Percentiles rank a stretch among this genome's conserved stretches.
These are phyloP conservation scores for Apocheima hispidaria DNA, from an alignment of 2,888 invertebrate species.

Conservation along the genomic window DNA sequence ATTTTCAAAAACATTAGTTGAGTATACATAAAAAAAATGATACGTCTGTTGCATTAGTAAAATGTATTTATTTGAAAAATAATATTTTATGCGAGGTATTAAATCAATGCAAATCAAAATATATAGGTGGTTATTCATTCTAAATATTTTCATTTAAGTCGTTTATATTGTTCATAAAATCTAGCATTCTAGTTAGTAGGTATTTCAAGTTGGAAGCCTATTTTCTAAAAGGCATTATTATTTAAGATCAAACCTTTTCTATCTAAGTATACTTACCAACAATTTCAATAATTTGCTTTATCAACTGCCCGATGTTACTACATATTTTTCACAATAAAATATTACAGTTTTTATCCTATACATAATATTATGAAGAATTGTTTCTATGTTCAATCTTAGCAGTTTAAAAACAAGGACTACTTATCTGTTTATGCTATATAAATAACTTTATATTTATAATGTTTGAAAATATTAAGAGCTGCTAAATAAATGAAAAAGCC, in stretches of 20 bases:
- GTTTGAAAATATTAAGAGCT: conserved; percentile 31
- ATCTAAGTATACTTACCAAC: conserved; percentile 18
- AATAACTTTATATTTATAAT: conserved; percentile 4
- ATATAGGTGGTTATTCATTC: not conserved
- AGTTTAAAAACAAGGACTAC: not conserved
- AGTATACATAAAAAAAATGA: not conserved
- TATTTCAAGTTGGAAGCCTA: conserved; percentile 44
- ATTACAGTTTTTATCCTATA: not conserved
- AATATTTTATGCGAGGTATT: not conserved
- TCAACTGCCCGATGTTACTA: not conserved
- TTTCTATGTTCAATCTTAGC: not conserved
- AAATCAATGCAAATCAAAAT: not conserved
- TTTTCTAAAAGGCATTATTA: conserved; percentile 43
- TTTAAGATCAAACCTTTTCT: conserved; percentile 21
- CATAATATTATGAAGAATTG: not conserved
- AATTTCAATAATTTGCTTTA: conserved; percentile 6
- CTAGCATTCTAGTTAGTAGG: conserved; percentile 52
- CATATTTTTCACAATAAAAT: conserved; percentile 1
- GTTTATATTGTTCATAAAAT: conserved; percentile 41
- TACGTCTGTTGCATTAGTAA: not conserved
- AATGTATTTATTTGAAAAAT: not conserved
- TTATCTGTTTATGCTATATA: not conserved
- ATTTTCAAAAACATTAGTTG: conserved; percentile 1
- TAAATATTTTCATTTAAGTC: not conserved
- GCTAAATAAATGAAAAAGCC: conserved; percentile 29